A percentile compares a stretch with the other conserved stretches of the same genome.
These are phyloP conservation scores for Phengaris alcon DNA, from an alignment of 2,888 invertebrate species.

Conservation along the genomic window DNA sequence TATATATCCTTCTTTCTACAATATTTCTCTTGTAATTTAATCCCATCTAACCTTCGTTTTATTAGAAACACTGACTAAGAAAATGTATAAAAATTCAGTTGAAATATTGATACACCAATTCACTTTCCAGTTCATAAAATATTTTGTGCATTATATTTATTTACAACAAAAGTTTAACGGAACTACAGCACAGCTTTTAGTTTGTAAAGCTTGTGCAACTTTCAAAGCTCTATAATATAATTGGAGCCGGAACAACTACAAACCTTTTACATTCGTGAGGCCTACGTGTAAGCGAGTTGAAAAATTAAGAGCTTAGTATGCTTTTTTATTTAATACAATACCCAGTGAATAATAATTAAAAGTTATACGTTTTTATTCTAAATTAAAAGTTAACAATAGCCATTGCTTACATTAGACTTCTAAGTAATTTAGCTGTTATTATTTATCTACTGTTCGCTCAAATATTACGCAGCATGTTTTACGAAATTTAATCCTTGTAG, in stretches of 20 bases:
- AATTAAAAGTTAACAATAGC: not conserved
- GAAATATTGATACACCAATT: not conserved
- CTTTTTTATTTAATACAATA: not conserved
- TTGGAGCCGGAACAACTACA: conserved; percentile 2
- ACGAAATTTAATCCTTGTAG: not conserved
- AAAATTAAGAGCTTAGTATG: conserved; percentile 6
- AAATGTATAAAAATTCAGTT: not conserved
- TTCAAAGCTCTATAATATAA: conserved; percentile 13
- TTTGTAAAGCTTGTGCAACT: conserved; percentile 15
- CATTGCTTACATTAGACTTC: not conserved
- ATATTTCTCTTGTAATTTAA: too few relatives aligned
- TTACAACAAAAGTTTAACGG: not conserved
- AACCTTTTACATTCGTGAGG: conserved; percentile 7
- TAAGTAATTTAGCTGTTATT: not conserved
- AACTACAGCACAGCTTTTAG: conserved; percentile 5
- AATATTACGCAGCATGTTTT: not conserved
- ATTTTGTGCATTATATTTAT: not conserved
- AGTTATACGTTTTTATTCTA: not conserved
- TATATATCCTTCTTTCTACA: too few relatives aligned
- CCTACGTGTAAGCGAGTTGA: conserved; percentile 14
- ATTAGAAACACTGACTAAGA: too few relatives aligned
- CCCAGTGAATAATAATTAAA: not conserved
- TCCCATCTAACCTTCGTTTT: too few relatives aligned
- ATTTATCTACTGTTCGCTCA: not conserved
- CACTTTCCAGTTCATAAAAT: not conserved